Conservation (phyloP, 92 coral and sea anemone genomes). For the Galaxea fascicularis region DNA sequence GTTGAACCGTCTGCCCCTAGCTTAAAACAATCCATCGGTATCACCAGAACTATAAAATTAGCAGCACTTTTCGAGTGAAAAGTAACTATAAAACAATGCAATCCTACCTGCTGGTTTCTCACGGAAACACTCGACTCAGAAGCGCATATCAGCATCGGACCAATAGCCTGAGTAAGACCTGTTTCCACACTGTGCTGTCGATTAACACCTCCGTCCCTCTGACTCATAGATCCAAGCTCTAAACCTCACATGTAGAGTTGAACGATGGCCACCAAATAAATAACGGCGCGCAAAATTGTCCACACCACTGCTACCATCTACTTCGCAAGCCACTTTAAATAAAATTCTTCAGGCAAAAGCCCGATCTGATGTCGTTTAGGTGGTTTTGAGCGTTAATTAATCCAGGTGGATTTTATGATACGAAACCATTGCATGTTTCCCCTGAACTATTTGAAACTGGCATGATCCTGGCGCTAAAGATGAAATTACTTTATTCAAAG, state of each 20-base stretch:
- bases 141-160: constrained; percentile 79
- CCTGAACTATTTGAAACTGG: constrained; percentile 71
- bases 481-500: constrained; percentile 1
- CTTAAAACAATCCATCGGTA: too few species aligned
- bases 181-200: constrained; percentile 88
- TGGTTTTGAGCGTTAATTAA: constrained; percentile 9
- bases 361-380: not conserved
- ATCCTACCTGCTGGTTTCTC: constrained; percentile 42
- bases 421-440: constrained; percentile 75
- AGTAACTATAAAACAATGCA: not conserved
- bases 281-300: constrained; percentile 17
- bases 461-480: constrained; percentile 28
- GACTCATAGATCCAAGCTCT: constrained; percentile 75
- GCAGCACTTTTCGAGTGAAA: not conserved
- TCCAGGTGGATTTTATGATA: constrained; percentile 36
- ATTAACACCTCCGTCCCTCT: constrained; percentile 69
- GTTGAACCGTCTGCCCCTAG: too few species aligned
- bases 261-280: constrained; percentile 17
- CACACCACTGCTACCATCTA: constrained; percentile 23
- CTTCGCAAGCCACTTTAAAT: constrained; percentile 24
- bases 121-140: constrained; percentile 72
- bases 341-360: not conserved
- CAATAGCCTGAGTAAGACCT: constrained; percentile 84
- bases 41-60: not conserved
- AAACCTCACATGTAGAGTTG: constrained; percentile 32